Evolutionary conservation across 2,113 vertebrate genomes (phyloP).

Genomic region (Tupaia chinensis): DNA sequence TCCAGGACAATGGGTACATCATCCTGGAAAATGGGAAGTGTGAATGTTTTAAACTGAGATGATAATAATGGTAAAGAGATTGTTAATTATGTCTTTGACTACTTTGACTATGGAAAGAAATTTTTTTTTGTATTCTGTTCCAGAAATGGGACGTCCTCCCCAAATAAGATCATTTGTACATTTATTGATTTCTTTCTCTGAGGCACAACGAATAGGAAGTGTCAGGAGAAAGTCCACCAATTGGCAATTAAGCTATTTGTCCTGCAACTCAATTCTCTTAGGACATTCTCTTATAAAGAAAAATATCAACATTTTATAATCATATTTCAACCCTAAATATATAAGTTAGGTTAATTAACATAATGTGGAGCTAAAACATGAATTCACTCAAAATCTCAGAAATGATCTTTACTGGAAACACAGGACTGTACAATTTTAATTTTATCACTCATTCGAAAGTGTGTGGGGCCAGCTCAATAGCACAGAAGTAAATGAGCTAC

Average conservation of each 20-base stretch:
- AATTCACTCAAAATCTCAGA: conserved; percentile 11
- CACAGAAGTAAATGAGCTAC: too few relatives aligned
- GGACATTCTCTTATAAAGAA: neutral
- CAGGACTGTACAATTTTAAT: neutral
- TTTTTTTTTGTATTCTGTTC: neutral
- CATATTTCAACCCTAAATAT: conserved; percentile 3
- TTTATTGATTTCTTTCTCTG: conserved; percentile 40
- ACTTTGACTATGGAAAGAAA: conserved; percentile 17
- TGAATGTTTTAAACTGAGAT: neutral
- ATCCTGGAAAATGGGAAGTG: neutral
- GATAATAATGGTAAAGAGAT: neutral
- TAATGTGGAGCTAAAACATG: neutral
- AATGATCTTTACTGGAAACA: neutral
- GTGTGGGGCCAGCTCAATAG: neutral
- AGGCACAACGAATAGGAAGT: neutral
- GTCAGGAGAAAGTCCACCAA: neutral
- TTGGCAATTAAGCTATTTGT: neutral
- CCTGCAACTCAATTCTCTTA: neutral
- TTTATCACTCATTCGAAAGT: neutral
- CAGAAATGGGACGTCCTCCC: conserved; percentile 18
- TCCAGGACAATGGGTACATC: neutral
- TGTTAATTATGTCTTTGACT: neutral
- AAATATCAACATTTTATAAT: neutral
- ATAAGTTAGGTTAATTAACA: neutral
- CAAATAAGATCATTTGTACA: conserved; percentile 36